A percentile compares a stretch with the other conserved stretches of the same genome.
These are phyloP conservation scores for Thecocarcelia acutangulata DNA, from an alignment of 2,888 invertebrate species.

Conservation along the genomic window DNA sequence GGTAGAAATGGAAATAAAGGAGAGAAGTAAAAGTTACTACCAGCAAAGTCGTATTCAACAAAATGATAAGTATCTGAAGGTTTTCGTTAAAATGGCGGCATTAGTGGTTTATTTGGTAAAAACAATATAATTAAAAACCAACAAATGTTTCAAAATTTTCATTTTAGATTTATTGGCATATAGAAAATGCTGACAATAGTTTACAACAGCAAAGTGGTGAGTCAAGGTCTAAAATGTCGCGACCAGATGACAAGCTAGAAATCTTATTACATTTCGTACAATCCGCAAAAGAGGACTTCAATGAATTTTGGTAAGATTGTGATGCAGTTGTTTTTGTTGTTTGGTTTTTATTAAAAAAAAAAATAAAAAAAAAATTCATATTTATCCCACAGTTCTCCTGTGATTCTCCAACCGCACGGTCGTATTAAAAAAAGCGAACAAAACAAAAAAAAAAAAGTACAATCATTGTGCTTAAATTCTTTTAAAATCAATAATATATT, in stretches of 20 bases:
- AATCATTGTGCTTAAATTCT: no score
- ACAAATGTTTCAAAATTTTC: not conserved
- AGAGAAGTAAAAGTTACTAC: slow-evolving; percentile 70
- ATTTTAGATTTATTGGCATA: slow-evolving; percentile 75
- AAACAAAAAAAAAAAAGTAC: no score
- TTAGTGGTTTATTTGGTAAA: slow-evolving; percentile 76
- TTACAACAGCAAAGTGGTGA: slow-evolving; percentile 36
- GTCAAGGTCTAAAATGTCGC: slow-evolving; percentile 73
- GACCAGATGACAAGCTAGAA: slow-evolving; percentile 73
- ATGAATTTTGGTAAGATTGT: slow-evolving; percentile 75
- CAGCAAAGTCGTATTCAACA: slow-evolving; percentile 70
- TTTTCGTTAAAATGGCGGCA: slow-evolving; percentile 76
- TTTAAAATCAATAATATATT: no score
- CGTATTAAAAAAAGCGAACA: no score
- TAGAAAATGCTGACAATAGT: slow-evolving; percentile 45
- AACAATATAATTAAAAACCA: not conserved
- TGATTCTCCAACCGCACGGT: no score
- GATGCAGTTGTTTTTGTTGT: no score
- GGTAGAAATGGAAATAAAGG: slow-evolving; percentile 76
- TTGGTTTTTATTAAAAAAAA: no score
- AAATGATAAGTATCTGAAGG: slow-evolving; percentile 71
- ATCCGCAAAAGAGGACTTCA: slow-evolving; percentile 71
- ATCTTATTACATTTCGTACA: slow-evolving; percentile 72
- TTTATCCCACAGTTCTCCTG: no score
- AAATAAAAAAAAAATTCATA: no score